A percentile compares a stretch with the other conserved stretches of the same genome.
Conservation (phyloP, 2,797 vertebrate genomes). For the Galaxias olidus region DNA sequence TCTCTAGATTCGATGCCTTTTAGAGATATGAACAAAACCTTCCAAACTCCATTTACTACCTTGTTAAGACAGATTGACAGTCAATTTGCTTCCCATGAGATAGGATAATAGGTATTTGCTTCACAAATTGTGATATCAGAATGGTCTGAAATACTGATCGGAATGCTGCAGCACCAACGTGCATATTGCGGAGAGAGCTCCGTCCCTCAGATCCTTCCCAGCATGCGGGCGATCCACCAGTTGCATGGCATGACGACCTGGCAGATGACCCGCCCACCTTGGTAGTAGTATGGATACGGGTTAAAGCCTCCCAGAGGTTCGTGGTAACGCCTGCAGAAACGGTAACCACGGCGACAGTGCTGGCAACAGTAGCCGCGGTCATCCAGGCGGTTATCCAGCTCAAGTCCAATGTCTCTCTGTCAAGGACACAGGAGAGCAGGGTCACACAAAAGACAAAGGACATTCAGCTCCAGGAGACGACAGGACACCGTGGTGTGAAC, state of each 20-base stretch:
- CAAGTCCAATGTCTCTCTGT: slow-evolving; percentile 87
- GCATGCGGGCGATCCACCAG: slow-evolving; percentile 97
- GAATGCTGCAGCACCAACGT: slow-evolving; percentile 13
- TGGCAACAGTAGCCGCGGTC: slow-evolving; percentile 90
- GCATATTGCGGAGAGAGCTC: neutral
- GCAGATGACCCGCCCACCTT: slow-evolving; percentile 91
- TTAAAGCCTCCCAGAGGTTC: slow-evolving; percentile 91
- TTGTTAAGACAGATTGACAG: slow-evolving; percentile 38
- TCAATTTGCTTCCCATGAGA: slow-evolving; percentile 33
- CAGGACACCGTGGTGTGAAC: no score
- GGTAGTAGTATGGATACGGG: slow-evolving; percentile 95
- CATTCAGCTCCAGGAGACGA: no score
- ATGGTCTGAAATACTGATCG: slow-evolving; percentile 3
- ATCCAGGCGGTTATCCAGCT: slow-evolving; percentile 89
- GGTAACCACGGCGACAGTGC: slow-evolving; percentile 88
- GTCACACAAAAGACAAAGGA: slow-evolving; percentile 47
- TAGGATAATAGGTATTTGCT: slow-evolving; percentile 41
- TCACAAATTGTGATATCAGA: slow-evolving; percentile 43
- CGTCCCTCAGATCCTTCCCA: slow-evolving; percentile 83
- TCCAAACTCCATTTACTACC: slow-evolving; percentile 42
- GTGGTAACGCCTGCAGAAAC: slow-evolving; percentile 87
- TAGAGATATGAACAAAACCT: slow-evolving; percentile 32
- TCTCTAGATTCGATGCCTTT: slow-evolving; percentile 28
- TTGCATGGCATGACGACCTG: slow-evolving; percentile 96
- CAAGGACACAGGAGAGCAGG: slow-evolving; percentile 55